Evolutionary conservation across 2,888 invertebrate species (phyloP), one percentile per base, ranked within the genome.

Genomic region (Metellina segmentata): DNA sequence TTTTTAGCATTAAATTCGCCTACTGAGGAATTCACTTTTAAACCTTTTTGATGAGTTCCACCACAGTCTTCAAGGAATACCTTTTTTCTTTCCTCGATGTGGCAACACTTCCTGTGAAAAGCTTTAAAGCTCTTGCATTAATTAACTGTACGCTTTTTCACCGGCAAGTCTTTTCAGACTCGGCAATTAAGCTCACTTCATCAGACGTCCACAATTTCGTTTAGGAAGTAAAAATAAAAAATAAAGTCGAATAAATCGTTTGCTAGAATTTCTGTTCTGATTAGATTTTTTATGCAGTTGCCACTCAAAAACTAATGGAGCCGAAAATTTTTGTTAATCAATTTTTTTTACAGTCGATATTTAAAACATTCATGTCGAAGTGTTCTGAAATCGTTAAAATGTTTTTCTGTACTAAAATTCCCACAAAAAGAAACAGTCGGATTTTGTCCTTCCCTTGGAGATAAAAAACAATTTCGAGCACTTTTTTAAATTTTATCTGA

Each of bases 121-220:
- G 61, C 61, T 61, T 61, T 61, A 61, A 16, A 61, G 61, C 61
- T 6, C 61, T 61, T 61, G 61, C 61, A 61, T 61, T 61, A 61
- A 61, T 61, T 61, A 61, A 61, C 61, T 61, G 61, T 16, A 16
- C 8, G 13, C 16, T 61, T 61, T 61, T 61, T 61, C 13, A 6
- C 11, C 16, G 61, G 16, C 9, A 61, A 61, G 77, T 48, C 48
- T 77, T 49, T 48, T 77, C 77, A 77, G n/a, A n/a, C 52, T 19
- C 6, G 19, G 78, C 78, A 78, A 78, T 78, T 78, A 78, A 49
- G 49, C 52, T 34, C 78, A 52, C 78, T 78, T 78, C 78, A 78
- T 78, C 78, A 78, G 78, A 16, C 9, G n/a, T 8, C 78, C 78
- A 19, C 78, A 52, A 52, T 52, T 78, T 78, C 78, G 52, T 78